Evolutionary conservation across 2,113 vertebrate species (phyloP), one percentile per base, ranked within the genome.

Genomic region (Datnioides undecimradiatus): DNA sequence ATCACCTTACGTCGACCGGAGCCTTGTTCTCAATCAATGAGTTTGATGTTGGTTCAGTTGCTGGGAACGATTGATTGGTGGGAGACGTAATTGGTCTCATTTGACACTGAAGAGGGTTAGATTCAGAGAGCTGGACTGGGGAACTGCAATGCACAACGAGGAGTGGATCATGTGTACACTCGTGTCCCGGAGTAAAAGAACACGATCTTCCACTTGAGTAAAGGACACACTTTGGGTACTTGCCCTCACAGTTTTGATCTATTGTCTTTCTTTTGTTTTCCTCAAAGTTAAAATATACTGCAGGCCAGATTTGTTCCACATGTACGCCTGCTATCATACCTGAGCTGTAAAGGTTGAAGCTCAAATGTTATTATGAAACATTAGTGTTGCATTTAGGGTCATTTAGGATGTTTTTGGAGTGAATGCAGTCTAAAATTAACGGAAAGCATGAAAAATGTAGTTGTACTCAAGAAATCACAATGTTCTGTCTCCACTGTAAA

Each of bases 31-130:
- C 85, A 87, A 94, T 95, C 93, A 85, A 93, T 94, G 93, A 82
- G 90, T 92, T 94, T 94, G 93, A 94, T 93, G 91, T 94, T 85
- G 93, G 87, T 93, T 86, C 89, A 90, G 88, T 91, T 87, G 87
- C 92, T 93, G 91, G 86, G 87, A 91, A 92, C 75, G 87, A 94
- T 93, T 94, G 94, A 93, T 91, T 88, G 84, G 82, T 75, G 75
- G 86, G 81, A 89, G 80, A 85, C 36, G 68, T 91, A 92, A 93
- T 93, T 94, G 90, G 85, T 91, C 88, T 94, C 92, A 92, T 93
- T 93, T 94, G 92, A 91, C 87, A 92, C 85, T 76, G 83, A 68
- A 73, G 84, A 67, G 23, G 83, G 85, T 92, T 81, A 79, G 74
- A 85, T 78, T 89, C 41, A 77, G 81, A 83, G 54, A 88, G 79